Base-by-base conservation (phyloP, 2,113 vertebrate genomes). In the Struthidea cinerea region DNA sequence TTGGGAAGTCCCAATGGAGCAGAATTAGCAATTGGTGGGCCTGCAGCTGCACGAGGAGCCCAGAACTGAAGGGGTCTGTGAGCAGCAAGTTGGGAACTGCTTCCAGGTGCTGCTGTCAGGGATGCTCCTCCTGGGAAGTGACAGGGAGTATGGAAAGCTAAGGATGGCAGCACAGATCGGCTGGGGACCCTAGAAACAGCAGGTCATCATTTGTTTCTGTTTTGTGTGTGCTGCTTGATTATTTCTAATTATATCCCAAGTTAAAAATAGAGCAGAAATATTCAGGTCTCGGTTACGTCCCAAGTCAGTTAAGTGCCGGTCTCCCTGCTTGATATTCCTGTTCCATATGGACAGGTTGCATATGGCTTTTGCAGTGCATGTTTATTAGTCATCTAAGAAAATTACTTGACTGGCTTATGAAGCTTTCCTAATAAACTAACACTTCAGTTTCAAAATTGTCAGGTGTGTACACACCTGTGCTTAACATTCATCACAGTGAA, bases 181-280 rank as follows among this genome's bases (percentile, higher is more conserved):
- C 44, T 23, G 73, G 44, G 57, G 52, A 1, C 73, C 76, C 64
- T 89, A 33, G 79, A 84, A 95, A 78, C 18, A 13, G 32, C 60
- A 60, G 60, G 69, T 37, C 26, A 1, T 64, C 8, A 41, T 56
- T 94, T 59, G 80, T 86, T 94, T 78, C 67, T 47, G 64, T 59
- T 87, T 71, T n/a, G 47, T 56, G 4, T 44, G 61, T 10, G 8
- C 41, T 60, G 59, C 85, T 87, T 87, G 84, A 94, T 97, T 87
- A 93, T 95, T 79, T 96, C 89, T 82, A 89, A 89, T 85, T 85
- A 76, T 93, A 89, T 55, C 46, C 1, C 26, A 5, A 9, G 84
- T 68, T 96, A 94, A 96, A 95, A 94, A 96, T 94, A 91, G 84
- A 49, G 53, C 13, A 42, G 87, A 73, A 84, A 49, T 87, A 76